These are phyloP conservation scores for Candoia aspera DNA, from an alignment of 2,113 vertebrate species.

Conservation along the genomic window DNA sequence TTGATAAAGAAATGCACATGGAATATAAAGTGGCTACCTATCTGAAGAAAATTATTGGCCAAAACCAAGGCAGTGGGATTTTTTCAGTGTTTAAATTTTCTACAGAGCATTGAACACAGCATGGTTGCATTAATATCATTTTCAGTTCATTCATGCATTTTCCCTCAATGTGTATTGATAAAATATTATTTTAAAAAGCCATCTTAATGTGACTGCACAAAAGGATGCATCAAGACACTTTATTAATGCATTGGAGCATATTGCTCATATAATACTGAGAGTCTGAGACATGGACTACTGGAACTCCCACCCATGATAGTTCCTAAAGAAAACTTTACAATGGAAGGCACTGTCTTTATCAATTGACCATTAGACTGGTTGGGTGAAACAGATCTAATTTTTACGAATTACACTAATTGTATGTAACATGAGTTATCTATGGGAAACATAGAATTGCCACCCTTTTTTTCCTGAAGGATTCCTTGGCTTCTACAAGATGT, in stretches of 20 bases:
- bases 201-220: neutral
- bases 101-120: neutral
- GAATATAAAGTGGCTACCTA: neutral
- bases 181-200: neutral
- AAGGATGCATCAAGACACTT: neutral
- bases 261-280: neutral
- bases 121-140: neutral
- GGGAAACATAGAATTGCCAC: neutral
- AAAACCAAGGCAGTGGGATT: neutral
- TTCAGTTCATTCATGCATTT: neutral
- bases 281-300: neutral
- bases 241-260: neutral
- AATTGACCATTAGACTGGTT: neutral
- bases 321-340: neutral
- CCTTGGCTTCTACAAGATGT: neutral
- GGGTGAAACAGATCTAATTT: neutral
- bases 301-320: neutral
- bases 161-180: neutral
- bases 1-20: neutral
- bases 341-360: neutral
- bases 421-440: too few species aligned
- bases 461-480: neutral
- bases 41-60: neutral
- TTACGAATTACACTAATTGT: neutral
- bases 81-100: neutral